These are phyloP conservation scores for Zophobas atratus DNA, from an alignment of 1,140 invertebrate genomes.

Conservation along the genomic window DNA sequence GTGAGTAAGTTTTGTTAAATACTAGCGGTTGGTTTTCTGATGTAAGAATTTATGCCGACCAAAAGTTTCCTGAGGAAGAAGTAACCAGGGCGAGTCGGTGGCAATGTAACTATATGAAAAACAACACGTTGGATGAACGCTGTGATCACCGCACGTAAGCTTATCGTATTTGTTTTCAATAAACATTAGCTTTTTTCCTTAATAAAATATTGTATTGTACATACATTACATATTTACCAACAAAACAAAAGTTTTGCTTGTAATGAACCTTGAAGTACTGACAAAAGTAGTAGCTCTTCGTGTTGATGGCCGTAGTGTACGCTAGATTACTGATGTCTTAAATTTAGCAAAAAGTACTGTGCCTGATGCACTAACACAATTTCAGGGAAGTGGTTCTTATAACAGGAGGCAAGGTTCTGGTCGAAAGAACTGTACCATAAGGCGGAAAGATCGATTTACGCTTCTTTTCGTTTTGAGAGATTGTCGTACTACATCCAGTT, in stretches of 20 bases:
- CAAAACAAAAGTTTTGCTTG: background rate
- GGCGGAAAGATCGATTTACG: background rate
- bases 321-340: background rate
- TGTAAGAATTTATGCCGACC: too few species aligned
- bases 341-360: background rate
- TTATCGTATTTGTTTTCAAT: too few species aligned
- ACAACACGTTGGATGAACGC: too few species aligned
- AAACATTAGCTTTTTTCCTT: too few species aligned
- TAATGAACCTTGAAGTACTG: background rate
- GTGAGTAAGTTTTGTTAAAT: too few species aligned
- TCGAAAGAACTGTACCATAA: background rate
- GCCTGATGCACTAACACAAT: background rate
- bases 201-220: too few species aligned
- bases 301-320: constrained; percentile 1
- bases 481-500: background rate
- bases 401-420: background rate
- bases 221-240: too few species aligned
- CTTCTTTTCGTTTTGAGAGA: background rate
- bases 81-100: too few species aligned
- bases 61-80: too few species aligned
- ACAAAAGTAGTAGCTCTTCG: background rate
- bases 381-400: background rate
- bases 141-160: too few species aligned
- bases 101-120: too few species aligned
- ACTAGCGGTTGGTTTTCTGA: too few species aligned